These are phyloP conservation scores for Tolmerus cingulatus DNA, from an alignment of 2,888 invertebrate species.

Conservation along the genomic window DNA sequence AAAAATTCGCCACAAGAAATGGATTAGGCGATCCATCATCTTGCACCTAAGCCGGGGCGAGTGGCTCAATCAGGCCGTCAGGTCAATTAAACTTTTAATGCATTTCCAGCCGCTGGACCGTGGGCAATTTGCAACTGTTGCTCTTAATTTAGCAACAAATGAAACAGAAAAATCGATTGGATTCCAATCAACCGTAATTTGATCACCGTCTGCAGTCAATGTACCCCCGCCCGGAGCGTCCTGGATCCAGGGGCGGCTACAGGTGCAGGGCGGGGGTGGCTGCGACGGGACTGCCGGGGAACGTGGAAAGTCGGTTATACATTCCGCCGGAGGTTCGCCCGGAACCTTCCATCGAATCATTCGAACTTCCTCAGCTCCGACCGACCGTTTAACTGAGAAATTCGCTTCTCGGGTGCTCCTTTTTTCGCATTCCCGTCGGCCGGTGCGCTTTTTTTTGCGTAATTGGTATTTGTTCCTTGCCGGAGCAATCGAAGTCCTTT, in stretches of 20 bases:
- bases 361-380: not conserved
- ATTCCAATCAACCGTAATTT: slow-evolving; percentile 36
- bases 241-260: not conserved
- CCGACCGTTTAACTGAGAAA: not conserved
- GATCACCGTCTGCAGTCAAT: slow-evolving; percentile 4
- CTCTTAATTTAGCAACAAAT: slow-evolving; percentile 37
- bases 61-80: not conserved
- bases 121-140: slow-evolving; percentile 32
- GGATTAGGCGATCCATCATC: not conserved
- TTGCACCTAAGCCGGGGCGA: not conserved
- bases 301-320: not conserved
- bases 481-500: not conserved
- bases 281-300: not conserved
- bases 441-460: not conserved
- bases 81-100: slow-evolving; percentile 32
- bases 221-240: not conserved
- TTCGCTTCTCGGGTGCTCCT: not conserved
- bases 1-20: not conserved
- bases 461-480: not conserved
- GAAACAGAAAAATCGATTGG: slow-evolving; percentile 30
- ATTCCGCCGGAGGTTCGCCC: not conserved
- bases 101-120: not conserved
- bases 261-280: not conserved
- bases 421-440: not conserved
- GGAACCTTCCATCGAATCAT: slow-evolving; percentile 24